Conservation (phyloP, 2,113 vertebrate genomes). For the Bolborhynchus lineola region DNA sequence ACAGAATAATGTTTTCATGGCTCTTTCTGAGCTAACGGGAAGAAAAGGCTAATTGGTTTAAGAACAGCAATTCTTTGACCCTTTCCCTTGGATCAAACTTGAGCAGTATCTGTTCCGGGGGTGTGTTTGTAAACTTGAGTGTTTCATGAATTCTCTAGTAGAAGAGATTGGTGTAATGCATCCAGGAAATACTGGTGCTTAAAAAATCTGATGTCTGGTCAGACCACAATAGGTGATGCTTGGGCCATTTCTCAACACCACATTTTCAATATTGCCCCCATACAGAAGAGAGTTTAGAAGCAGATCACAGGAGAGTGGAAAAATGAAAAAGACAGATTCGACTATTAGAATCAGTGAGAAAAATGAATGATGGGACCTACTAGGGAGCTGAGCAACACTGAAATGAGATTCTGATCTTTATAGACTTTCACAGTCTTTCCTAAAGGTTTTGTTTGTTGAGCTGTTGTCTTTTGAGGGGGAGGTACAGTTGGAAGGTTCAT, state of each 20-base stretch:
- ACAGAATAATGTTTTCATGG: not conserved
- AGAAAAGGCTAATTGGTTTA: not conserved
- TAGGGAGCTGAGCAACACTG: not conserved
- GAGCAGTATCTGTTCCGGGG: not conserved
- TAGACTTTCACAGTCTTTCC: not conserved
- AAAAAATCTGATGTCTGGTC: not conserved
- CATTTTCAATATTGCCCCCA: not conserved
- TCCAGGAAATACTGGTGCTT: not conserved
- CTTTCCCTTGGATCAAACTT: not conserved
- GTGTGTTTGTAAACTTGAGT: not conserved
- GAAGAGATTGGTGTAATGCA: not conserved
- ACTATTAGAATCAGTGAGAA: not conserved
- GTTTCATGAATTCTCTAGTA: not conserved
- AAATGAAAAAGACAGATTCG: not conserved
- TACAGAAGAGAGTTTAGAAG: not conserved
- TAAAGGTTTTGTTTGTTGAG: not conserved
- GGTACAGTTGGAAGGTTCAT: not conserved
- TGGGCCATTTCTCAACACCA: accelerated
- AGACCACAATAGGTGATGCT: not conserved
- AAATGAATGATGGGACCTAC: not conserved
- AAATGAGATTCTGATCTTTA: constrained; percentile 35
- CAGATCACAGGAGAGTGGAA: not conserved
- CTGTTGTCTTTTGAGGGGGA: not conserved
- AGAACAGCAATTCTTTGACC: not conserved
- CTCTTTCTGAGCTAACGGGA: not conserved